Evolutionary conservation across 2,113 vertebrate species (phyloP), one percentile per base, ranked within the genome.

Genomic region (Alaudala cheleensis): DNA sequence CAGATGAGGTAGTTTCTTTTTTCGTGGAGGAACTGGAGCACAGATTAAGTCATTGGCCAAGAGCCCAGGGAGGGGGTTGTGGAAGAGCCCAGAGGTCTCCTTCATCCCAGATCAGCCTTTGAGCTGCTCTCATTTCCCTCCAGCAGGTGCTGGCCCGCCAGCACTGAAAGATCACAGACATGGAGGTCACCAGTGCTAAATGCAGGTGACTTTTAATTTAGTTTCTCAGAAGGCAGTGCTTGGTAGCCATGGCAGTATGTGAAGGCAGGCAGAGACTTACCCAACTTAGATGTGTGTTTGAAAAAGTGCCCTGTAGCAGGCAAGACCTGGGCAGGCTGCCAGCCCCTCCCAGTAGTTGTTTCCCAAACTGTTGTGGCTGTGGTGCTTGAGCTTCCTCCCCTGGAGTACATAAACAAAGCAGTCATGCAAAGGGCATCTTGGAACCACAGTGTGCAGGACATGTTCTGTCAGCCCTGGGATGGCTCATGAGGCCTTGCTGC

Each of bases 1-100:
- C 61, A 79, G 72, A 53, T 85, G 78, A 96, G 53, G 66, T 61
- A 9, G 86, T 64, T 76, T 49, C 73, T 93, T 65, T 56, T 87
- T 74, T 81, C 84, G 56, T 3, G 0, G 44, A 64, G 65, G 65
- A 89, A 21, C 72, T 42, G 28, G 23, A 80, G 57, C 79, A 2
- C 4, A 86, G 29, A 57, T 79, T 44, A 95, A 91, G 49, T 87
- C 65, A 76, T 85, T 76, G 81, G 81, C 44, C 24, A 71, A 79
- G 37, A 89, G 47, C 47, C 26, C 0, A 1, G 76, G 44, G 34
- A 87, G 21, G 42, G 31, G 39, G 8, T 33, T 94, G 57, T 60
- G 31, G 76, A 91, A 90, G 61, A 89, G 12, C n/a, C 14, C 44
- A 14, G 39, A 91, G 50, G 24, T 74, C 34, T 78, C 31, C 51